These are phyloP conservation scores for Chondrosia reniformis DNA, from an alignment of 37 sponge, comb jelly and placozoan species.

Conservation along the genomic window DNA sequence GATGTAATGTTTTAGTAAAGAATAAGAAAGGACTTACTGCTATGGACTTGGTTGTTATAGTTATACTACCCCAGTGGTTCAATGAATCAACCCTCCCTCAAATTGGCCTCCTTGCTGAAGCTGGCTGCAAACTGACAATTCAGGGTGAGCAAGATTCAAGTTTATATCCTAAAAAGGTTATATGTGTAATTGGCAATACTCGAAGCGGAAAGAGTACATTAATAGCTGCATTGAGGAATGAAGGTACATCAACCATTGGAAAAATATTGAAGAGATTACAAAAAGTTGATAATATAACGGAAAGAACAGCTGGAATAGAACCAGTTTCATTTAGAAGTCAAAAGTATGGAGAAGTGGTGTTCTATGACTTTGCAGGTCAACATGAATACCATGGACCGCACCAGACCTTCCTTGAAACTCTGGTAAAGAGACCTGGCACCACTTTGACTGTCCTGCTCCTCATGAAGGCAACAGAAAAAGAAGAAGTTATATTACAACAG, in stretches of 20 bases:
- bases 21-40: too few relatives aligned
- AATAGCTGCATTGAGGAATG: background rate
- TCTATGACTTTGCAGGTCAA: constrained; percentile 44
- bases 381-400: constrained; percentile 35
- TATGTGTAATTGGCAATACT: background rate
- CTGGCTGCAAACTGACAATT: too few relatives aligned
- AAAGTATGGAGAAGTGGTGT: constrained; percentile 11
- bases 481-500: background rate
- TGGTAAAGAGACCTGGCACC: background rate
- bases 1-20: too few relatives aligned
- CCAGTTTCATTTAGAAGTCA: constrained; percentile 12
- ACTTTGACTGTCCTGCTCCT: background rate
- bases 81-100: too few relatives aligned
- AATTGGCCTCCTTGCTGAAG: too few relatives aligned
- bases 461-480: background rate
- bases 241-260: background rate
- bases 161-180: background rate
- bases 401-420: constrained; percentile 3
- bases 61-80: too few relatives aligned
- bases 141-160: too few relatives aligned
- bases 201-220: background rate
- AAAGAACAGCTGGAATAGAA: constrained; percentile 26
- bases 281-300: background rate
- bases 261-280: background rate
- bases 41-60: too few relatives aligned